Evolutionary conservation across 2,797 vertebrate genomes (phyloP).

Genomic region (Sebastes goodei): DNA sequence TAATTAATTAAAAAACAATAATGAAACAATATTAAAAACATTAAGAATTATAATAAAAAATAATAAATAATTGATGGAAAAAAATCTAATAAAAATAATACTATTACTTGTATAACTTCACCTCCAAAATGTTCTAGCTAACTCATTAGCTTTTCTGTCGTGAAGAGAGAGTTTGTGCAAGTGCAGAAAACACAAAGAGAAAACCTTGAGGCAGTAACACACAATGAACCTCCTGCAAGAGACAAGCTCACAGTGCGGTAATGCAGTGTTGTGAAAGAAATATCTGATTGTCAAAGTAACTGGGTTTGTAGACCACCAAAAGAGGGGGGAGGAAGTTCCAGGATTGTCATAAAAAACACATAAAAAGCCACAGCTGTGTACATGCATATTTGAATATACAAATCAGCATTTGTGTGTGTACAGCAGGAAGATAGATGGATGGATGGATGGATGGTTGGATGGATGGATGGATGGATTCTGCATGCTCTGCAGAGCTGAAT

Average conservation of each 20-base stretch:
- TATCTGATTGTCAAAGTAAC: not conserved
- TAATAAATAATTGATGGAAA: too few relatives aligned
- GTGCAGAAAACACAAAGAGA: too few relatives aligned
- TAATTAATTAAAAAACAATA: too few relatives aligned
- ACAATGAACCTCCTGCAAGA: not conserved
- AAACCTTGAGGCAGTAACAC: not conserved
- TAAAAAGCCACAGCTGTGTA: constrained; percentile 2
- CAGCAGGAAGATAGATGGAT: not conserved
- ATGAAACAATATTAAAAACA: too few relatives aligned
- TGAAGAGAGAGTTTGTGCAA: not conserved
- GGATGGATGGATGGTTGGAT: not conserved
- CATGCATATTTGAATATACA: not conserved
- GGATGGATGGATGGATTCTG: constrained; percentile 1
- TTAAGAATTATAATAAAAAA: too few relatives aligned
- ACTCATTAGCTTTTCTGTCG: not conserved
- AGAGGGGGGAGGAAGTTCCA: not conserved
- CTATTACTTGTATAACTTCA: too few relatives aligned
- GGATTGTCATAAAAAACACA: not conserved
- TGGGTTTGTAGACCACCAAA: not conserved
- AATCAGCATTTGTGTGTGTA: not conserved
- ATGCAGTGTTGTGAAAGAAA: not conserved
- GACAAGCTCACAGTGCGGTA: not conserved
- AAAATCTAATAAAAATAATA: too few relatives aligned
- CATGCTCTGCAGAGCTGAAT: constrained; percentile 15
- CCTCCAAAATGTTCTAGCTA: too few relatives aligned